Evolutionary conservation across 2,797 vertebrate species (phyloP).

Genomic region (Syndactyla subalaris): DNA sequence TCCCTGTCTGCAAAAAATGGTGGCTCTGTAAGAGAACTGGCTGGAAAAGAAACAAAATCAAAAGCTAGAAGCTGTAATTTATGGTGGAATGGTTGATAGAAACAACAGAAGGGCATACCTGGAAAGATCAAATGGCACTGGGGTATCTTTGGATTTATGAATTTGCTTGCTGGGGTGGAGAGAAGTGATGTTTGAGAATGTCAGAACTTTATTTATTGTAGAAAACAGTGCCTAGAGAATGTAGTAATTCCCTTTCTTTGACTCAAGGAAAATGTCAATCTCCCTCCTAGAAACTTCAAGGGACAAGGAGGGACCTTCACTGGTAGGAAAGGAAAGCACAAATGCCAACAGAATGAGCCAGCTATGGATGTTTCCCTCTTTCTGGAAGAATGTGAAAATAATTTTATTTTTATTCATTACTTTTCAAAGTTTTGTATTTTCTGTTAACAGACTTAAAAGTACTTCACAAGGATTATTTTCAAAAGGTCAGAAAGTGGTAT

Average conservation of each 20-base stretch:
- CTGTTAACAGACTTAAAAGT: neutral
- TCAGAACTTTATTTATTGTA: neutral
- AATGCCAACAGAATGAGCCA: neutral
- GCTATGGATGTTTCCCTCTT: neutral
- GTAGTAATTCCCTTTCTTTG: neutral
- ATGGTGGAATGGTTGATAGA: neutral
- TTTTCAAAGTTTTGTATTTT: conserved; percentile 1
- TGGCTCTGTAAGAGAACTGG: neutral
- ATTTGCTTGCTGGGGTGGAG: neutral
- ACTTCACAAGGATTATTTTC: conserved; percentile 26
- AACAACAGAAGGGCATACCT: neutral
- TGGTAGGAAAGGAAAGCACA: neutral
- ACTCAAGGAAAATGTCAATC: neutral
- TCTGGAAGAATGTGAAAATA: neutral
- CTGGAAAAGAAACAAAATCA: neutral
- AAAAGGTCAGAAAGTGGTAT: conserved; percentile 38
- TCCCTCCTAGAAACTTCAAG: neutral
- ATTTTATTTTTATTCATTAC: neutral
- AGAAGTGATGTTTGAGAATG: neutral
- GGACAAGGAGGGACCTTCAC: neutral
- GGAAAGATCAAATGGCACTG: neutral
- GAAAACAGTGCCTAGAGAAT: neutral
- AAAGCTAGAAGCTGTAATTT: neutral
- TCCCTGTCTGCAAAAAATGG: neutral
- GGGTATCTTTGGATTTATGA: neutral